A percentile compares a stretch with the other conserved stretches of the same genome.
These are phyloP conservation scores for Vimba vimba DNA, from an alignment of 2,113 vertebrate genomes.

Conservation along the genomic window DNA sequence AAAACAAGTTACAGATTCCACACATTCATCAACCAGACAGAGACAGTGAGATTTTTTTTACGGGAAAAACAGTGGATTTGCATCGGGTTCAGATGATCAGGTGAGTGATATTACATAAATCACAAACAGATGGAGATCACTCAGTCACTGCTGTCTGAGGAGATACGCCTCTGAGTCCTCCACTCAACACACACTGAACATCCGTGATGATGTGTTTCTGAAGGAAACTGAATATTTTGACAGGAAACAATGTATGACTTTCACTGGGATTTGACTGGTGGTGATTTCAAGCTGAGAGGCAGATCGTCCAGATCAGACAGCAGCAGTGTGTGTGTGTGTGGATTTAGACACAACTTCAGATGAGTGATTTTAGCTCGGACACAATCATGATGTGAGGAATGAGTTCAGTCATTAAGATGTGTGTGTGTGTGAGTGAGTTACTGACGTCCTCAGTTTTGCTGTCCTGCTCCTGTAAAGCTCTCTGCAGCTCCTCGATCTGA, in stretches of 20 bases:
- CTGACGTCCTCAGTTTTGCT: conserved; percentile 87
- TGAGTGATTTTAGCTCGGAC: not conserved
- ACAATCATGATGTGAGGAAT: not conserved
- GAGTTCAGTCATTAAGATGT: not conserved
- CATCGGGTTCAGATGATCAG: not conserved
- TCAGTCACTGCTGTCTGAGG: not conserved
- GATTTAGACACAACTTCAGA: not conserved
- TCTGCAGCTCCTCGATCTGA: conserved; percentile 87
- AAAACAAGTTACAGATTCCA: conserved; percentile 60
- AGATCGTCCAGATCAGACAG: not conserved
- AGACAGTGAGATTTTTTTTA: not conserved
- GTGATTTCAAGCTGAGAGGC: not conserved
- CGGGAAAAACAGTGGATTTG: not conserved
- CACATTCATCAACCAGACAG: conserved; percentile 46
- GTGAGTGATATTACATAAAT: not conserved
- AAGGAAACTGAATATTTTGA: not conserved
- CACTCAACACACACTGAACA: no score
- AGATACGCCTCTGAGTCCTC: not conserved
- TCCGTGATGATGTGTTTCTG: not conserved
- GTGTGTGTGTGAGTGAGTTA: conserved; percentile 45
- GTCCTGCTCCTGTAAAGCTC: conserved; percentile 82
- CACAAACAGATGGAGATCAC: not conserved
- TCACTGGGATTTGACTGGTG: not conserved
- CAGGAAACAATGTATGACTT: not conserved
- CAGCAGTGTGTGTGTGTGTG: not conserved